A percentile compares a stretch with the other conserved stretches of the same genome.
phyloP scores from a whole-genome alignment of 53 echinoderm and acorn worm genomes.

The Holothuria leucospilota region DNA sequence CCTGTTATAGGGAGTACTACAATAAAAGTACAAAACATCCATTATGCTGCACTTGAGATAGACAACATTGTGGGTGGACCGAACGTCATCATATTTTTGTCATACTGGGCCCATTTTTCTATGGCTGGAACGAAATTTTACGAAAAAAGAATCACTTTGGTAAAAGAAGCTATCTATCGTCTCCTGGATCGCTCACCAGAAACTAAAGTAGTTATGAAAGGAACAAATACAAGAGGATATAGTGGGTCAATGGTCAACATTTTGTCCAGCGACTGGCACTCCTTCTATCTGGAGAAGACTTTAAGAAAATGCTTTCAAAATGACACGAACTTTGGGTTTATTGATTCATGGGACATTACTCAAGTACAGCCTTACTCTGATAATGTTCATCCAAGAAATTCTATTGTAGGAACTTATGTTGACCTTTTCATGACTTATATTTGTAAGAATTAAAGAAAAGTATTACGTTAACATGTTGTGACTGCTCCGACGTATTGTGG shows the following conservation, averaged over 20 bases:
- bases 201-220: constrained; percentile 17
- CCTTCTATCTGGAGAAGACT: background rate
- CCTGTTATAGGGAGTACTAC: background rate
- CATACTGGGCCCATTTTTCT: constrained; percentile 32
- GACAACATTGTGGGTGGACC: constrained; percentile 3
- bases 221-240: constrained; percentile 7
- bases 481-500: too few relatives aligned
- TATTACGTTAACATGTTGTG: too few relatives aligned
- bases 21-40: background rate
- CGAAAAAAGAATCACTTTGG: background rate
- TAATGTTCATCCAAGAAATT: background rate
- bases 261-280: constrained; percentile 14
- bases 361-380: constrained; percentile 5
- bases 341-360: constrained; percentile 36
- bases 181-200: background rate
- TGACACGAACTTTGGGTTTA: background rate
- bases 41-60: constrained; percentile 29
- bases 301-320: background rate
- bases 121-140: constrained; percentile 6
- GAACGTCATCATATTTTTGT: constrained; percentile 10
- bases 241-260: background rate
- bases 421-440: constrained; percentile 9
- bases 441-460: background rate
- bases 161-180: constrained; percentile 7
- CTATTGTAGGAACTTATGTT: constrained; percentile 1